These are phyloP conservation scores for Brachionus rubens DNA, from an alignment of 1,140 invertebrate genomes.

Conservation along the genomic window DNA sequence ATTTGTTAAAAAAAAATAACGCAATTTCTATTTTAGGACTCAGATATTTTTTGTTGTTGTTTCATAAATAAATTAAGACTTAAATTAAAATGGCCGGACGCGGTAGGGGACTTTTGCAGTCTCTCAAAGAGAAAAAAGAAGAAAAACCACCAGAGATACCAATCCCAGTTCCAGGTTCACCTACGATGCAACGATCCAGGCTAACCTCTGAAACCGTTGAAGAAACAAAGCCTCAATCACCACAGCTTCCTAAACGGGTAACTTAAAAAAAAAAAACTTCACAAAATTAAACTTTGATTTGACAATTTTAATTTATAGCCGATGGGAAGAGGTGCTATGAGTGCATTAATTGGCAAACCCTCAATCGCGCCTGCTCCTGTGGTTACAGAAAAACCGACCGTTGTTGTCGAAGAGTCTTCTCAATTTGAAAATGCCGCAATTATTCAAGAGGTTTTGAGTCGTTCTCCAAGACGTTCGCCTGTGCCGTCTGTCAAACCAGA, in stretches of 20 bases:
- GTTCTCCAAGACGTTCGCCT: no score
- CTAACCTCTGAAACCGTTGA: background rate
- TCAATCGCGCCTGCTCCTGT: background rate
- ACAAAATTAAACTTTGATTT: background rate
- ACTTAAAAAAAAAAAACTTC: background rate
- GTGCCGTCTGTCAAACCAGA: background rate
- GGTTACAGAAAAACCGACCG: background rate
- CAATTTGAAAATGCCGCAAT: slow-evolving; percentile 12
- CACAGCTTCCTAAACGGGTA: background rate
- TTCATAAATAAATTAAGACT: background rate
- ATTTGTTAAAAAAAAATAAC: background rate
- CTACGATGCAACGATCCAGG: background rate
- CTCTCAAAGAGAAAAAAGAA: slow-evolving; percentile 32
- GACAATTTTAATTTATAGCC: background rate
- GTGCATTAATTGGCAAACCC: background rate
- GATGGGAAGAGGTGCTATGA: background rate
- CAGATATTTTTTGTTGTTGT: background rate
- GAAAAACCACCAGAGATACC: slow-evolving; percentile 5
- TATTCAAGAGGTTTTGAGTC: background rate
- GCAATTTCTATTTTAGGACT: slow-evolving; percentile 1
- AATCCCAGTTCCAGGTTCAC: background rate
- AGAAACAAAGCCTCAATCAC: background rate
- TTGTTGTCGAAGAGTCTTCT: background rate
- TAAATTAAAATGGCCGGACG: slow-evolving; percentile 21
- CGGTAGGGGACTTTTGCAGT: slow-evolving; percentile 18